Evolutionary conservation across 1,140 invertebrate genomes (phyloP).

Genomic region (Sarcophaga peregrina): DNA sequence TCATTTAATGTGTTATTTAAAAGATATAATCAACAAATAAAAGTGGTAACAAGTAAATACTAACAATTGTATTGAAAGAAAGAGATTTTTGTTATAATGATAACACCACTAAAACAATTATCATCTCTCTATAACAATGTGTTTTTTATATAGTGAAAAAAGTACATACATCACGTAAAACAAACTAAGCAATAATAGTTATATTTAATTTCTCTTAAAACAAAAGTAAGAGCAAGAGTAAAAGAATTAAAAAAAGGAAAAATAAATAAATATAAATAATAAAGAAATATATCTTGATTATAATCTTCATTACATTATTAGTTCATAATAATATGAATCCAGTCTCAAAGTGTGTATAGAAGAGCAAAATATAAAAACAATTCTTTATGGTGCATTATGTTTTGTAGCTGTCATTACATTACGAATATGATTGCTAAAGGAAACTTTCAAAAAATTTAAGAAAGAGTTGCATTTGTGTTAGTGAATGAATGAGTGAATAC

Average conservation of each 20-base stretch:
- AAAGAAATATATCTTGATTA: too few species aligned
- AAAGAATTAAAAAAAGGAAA: neutral
- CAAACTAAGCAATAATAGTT: neutral
- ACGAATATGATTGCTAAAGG: slow-evolving; percentile 24
- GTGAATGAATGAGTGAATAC: neutral
- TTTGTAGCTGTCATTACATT: slow-evolving; percentile 8
- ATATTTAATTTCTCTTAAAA: neutral
- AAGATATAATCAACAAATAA: neutral
- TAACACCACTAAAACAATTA: neutral
- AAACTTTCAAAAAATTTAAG: slow-evolving; percentile 8
- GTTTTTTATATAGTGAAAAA: neutral
- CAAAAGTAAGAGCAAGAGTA: neutral
- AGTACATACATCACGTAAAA: neutral
- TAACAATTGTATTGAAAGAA: neutral
- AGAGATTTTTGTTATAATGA: neutral
- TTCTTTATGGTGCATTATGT: slow-evolving; percentile 8
- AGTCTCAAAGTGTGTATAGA: neutral
- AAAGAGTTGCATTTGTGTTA: neutral
- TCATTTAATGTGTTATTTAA: neutral
- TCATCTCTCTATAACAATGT: neutral
- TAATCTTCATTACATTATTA: neutral
- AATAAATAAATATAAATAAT: neutral
- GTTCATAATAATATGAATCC: slow-evolving; percentile 3
- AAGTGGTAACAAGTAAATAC: slow-evolving; percentile 25
- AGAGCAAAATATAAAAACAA: neutral